Base-by-base conservation (phyloP, 2,888 invertebrate genomes). In the Patella ulyssiponensis region DNA sequence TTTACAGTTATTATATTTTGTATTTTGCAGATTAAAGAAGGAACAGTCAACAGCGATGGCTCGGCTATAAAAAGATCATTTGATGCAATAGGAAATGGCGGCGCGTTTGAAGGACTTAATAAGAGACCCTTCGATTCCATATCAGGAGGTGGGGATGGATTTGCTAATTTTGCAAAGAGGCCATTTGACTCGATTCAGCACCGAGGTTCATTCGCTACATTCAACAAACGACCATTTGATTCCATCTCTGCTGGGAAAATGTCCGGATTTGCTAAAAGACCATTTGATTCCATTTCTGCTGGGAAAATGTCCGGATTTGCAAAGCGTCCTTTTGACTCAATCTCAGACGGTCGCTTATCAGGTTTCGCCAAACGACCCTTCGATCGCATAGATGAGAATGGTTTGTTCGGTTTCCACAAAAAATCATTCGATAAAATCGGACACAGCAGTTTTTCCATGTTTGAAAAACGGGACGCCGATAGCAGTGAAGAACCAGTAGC, bases 221-320 rank as follows among this genome's bases (percentile, higher is more conserved):
- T 82, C 72, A 77, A 77, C 56, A 82, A 82, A 69, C 53, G 77
- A 11, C 73, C 76, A 5, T 77, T 77, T 53, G 82, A 82, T 73
- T 78, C 79, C 1, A 79, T 80, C 15, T 69, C 72, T 9, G 78
- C 76, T n/a, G 72, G 72, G 14, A 58, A 75, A 7, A 51, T 82
- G 23, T 58, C 73, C 12, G 81, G 81, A 27, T 82, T 82, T 56
- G 77, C 71, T 52, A 82, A 80, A 27, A 71, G 77, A 11, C 72
- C 73, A 14, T 77, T 79, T 71, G 82, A 82, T 71, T 76, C 79
- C 2, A 80, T 82, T 7, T 73, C 69, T 9, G 75, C 77, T 14
- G 71, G 74, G 9, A 54, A 76, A 20, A 79, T 78, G n/a, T 27
- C 69, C 23, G 79, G 75, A 56, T 78, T 70, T 72, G 74, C 75